Conservation (phyloP, 2,113 vertebrate genomes). For the Proteles cristata region DNA sequence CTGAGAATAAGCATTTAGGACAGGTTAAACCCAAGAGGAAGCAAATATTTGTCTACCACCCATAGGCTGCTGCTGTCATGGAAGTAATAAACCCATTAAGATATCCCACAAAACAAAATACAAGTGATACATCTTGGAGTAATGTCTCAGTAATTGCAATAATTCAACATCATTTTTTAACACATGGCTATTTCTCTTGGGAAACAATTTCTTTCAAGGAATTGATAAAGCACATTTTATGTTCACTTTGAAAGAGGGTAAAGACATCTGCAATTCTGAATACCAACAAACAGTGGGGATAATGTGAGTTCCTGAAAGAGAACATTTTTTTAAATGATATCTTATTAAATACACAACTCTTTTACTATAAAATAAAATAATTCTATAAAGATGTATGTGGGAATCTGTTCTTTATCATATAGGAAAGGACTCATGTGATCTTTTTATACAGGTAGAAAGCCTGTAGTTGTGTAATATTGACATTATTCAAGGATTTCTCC, state of each 20-base stretch:
- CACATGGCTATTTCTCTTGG: neutral
- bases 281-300: neutral
- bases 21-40: neutral
- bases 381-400: neutral
- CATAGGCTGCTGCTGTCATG: neutral
- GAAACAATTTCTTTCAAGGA: neutral
- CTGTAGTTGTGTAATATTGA: neutral
- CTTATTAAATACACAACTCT: neutral
- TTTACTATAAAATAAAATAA: neutral
- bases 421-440: neutral
- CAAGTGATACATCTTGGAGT: neutral
- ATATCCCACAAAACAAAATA: neutral
- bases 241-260: neutral
- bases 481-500: neutral
- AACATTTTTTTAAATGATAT: neutral
- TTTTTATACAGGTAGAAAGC: neutral
- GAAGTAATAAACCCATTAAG: neutral
- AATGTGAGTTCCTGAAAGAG: neutral
- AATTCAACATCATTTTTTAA: constrained; percentile 11
- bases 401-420: neutral
- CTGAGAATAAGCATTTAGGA: neutral
- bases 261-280: neutral
- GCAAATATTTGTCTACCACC: neutral
- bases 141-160: neutral
- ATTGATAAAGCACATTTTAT: constrained; percentile 19